Evolutionary conservation across 2,888 invertebrate species (phyloP), one percentile per base, ranked within the genome.

Genomic region (Griposia aprilina): DNA sequence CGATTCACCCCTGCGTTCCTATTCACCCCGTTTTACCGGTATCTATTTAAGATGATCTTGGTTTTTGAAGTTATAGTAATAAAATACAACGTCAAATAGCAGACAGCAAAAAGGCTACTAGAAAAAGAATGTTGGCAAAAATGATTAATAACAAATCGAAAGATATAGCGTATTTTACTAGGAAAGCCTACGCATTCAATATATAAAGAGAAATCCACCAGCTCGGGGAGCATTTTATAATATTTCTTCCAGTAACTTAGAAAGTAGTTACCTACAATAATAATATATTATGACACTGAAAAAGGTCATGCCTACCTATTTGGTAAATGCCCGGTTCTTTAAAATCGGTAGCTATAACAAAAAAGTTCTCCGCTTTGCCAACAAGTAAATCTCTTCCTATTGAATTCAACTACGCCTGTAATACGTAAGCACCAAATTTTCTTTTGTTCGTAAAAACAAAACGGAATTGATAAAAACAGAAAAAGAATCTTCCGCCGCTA

Each of bases 391-490:
- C 77, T 81, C 45, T 82, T 85, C 70, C 59, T 59, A 75, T 74
- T 59, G 82, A 80, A 73, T 81, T 74, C 67, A 72, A 72, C 78
- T 59, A 26, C 74, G 50, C n/a, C 74, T 68, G 76, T 76, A 72
- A 78, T 74, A 79, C 70, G 0, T 73, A 87, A 86, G 85, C 79
- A 86, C 79, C 78, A 84, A 45, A 87, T 83, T 81, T 84, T 80
- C 78, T 36, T 86, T 85, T 83, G 67, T 74, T 80, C 79, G 80
- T 82, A 76, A 87, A 88, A 90, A 90, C 86, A 88, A 89, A 88
- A 85, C 75, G 80, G 81, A 84, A 89, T 89, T 84, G 83, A 87
- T 87, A 88, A 87, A 85, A 87, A 83, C 82, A 84, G 84, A 85
- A 81, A 85, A 84, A 84, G 78, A 86, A 75, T 83, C 77, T 88